Base-by-base conservation (phyloP, 2,797 vertebrate genomes). In the Microcaecilia unicolor region DNA sequence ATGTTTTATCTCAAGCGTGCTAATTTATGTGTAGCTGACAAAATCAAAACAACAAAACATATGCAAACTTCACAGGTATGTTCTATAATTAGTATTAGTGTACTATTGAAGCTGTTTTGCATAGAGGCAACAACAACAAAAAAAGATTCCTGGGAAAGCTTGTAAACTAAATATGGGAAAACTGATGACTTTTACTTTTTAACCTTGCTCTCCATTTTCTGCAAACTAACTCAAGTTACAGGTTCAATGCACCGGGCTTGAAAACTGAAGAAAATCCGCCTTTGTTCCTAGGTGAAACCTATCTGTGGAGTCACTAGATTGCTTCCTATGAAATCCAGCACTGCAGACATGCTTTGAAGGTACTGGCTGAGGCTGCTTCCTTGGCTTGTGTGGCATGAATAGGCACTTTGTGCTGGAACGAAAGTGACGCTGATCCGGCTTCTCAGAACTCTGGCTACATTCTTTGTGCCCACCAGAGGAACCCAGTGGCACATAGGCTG, bases 221-320 rank as follows among this genome's bases (percentile, higher is more conserved):
- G 46, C 44, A 31, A 29, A 53, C 42, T 55, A 70, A 71, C 58
- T 53, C 31, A 24, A 10, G 19, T 25, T 33, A 55, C 64, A 67
- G 60, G 70, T 60, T 80, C 56, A 77, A 53, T 53, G 55, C 67
- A 40, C 58, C 61, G 26, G 64, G 80, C 71, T 64, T 7, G 4
- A 52, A 46, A 25, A 22, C 5, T 12, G 49, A 71, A 83, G 76
- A 83, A 69, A 76, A 67, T 61, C 52, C 22, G 20, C 37, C 74
- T 81, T 85, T 82, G 79, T 82, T 70, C 55, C 21, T 44, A 18
- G 8, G 30, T 68, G 74, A 80, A 80, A 80, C 59, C 64, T 80
- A 78, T 80, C 80, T 79, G 67, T 36, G 30, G 46, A 73, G 56
- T 61, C 75, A 52, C 62, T 48, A 34, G 44, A 7, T 42, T 43